Evolutionary conservation across 2,888 invertebrate genomes (phyloP).

Genomic region (Eupithecia pulchellata): DNA sequence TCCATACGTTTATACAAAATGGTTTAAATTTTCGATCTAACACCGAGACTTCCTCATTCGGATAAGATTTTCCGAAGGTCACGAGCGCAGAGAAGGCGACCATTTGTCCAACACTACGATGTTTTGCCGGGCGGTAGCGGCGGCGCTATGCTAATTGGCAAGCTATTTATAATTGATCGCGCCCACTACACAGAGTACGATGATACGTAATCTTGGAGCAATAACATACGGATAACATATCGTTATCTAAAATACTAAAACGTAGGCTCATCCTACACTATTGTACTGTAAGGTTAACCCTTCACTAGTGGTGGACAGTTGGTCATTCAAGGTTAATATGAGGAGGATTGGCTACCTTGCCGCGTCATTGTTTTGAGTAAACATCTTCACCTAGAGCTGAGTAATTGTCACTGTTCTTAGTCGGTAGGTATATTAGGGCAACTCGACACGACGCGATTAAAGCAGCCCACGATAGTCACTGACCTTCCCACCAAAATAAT

Average conservation of each 20-base stretch:
- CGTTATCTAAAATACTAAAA: neutral
- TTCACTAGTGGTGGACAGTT: too few relatives aligned
- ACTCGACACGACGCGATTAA: neutral
- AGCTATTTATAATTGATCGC: neutral
- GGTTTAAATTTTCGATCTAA: too few relatives aligned
- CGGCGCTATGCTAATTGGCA: neutral
- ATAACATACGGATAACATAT: neutral
- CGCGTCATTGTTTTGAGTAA: neutral
- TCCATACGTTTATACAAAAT: too few relatives aligned
- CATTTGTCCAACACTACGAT: neutral
- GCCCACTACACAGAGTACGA: neutral
- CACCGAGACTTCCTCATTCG: neutral
- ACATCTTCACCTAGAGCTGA: neutral
- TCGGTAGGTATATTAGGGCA: neutral
- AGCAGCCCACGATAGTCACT: neutral
- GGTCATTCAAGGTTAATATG: too few relatives aligned
- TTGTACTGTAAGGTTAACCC: too few relatives aligned
- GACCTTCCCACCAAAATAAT: neutral
- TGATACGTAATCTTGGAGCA: neutral
- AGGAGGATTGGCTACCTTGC: too few relatives aligned
- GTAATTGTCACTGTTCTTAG: too few relatives aligned
- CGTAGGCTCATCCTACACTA: neutral
- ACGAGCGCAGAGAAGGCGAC: neutral
- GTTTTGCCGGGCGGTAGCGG: neutral
- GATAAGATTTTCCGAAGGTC: neutral